Base-by-base conservation (phyloP, 2,888 invertebrate species). In the Dione vanillae region DNA sequence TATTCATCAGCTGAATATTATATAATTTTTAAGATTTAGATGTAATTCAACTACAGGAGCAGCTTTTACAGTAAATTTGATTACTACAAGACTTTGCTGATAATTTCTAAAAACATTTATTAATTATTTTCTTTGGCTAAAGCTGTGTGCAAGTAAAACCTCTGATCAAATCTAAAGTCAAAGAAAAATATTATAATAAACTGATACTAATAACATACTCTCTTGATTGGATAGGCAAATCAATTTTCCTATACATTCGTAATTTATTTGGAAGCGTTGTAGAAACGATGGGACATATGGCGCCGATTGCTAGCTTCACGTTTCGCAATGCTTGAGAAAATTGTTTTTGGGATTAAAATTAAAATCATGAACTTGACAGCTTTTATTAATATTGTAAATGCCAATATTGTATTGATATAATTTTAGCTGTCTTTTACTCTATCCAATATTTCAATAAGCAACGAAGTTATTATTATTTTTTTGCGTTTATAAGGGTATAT, bases 191-290 rank as follows among this genome's bases (percentile, higher is more conserved):
- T 41, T 12, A 45, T 12, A 6, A 10, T n/a, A 47, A 16, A 27
- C 27, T 12, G 19, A 51, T 19, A 61, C 43, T 49, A 56, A 64
- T 56, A 62, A 69, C 41, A 68, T 20, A 69, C 20, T 47, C 68
- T 20, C 20, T 56, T 45, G 47, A 47, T 47, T 9, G 9, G 35
- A 54, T 54, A 64, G 64, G 64, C 64, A 47, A 54, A 69, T 64
- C 69, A 69, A 69, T 69, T 69, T 69, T 54, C 62, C 40, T 20
- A 64, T 20, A 69, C 64, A 43, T 54, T 45, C 64, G 64, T 64
- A 62, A 69, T 64, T 69, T 69, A 69, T 56, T 64, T 69, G 19
- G 43, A 68, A 62, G 49, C 49, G 67, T 67, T 67, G 19, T 16
- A 40, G 19, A 35, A 68, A 16, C 45, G 45, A 52, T 52, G 52